Evolutionary conservation across 2,888 invertebrate genomes (phyloP).

Genomic region (Tuberolachnus salignus): DNA sequence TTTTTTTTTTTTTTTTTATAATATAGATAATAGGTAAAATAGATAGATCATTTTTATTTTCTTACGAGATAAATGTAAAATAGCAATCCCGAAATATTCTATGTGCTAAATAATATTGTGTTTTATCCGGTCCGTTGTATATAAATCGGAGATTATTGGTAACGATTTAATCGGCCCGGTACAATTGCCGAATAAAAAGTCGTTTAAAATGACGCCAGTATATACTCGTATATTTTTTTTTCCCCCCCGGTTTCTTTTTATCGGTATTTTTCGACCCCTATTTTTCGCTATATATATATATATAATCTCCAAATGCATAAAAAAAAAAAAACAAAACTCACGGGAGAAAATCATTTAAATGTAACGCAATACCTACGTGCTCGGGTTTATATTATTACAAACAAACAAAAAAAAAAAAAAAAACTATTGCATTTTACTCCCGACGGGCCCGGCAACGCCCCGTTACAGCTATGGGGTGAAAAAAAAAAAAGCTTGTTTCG

Average conservation of each 20-base stretch:
- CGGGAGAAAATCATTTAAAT: slow-evolving; percentile 32
- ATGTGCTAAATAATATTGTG: too few relatives aligned
- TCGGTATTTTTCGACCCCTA: slow-evolving; percentile 11
- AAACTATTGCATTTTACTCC: not conserved
- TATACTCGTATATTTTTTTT: not conserved
- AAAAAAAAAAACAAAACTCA: not conserved
- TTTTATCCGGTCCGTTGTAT: too few relatives aligned
- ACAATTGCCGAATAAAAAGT: not conserved
- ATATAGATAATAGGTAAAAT: too few relatives aligned
- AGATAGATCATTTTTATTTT: too few relatives aligned
- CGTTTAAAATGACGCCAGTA: not conserved
- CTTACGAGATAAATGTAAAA: too few relatives aligned
- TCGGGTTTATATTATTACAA: not conserved
- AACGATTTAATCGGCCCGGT: too few relatives aligned
- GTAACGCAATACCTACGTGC: slow-evolving; percentile 29
- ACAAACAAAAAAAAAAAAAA: not conserved
- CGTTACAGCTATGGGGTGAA: not conserved
- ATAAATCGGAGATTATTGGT: too few relatives aligned
- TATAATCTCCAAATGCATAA: too few relatives aligned
- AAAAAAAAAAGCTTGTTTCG: not conserved
- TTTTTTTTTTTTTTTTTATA: too few relatives aligned
- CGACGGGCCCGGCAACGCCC: not conserved
- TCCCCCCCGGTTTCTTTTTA: not conserved
- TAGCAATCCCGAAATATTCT: too few relatives aligned
- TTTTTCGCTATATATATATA: not conserved